These are phyloP conservation scores for Cynopterus sphinx DNA, from an alignment of 2,797 vertebrate species.

Conservation along the genomic window DNA sequence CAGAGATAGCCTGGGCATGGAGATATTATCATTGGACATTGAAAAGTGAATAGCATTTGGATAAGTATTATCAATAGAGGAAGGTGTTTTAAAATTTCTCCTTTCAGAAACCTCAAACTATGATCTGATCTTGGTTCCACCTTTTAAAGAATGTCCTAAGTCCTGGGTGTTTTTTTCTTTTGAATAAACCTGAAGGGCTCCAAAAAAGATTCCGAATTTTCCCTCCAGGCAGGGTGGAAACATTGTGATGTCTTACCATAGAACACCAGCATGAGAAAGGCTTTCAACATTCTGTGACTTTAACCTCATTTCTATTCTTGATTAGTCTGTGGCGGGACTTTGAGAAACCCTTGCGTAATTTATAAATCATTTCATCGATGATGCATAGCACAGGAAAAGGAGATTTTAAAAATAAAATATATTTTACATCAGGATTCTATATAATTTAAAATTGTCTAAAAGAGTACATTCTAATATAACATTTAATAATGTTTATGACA, in stretches of 20 bases:
- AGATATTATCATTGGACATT: background rate
- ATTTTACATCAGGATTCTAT: background rate
- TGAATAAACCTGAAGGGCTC: background rate
- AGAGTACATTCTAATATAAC: background rate
- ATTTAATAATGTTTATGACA: background rate
- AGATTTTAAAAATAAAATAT: background rate
- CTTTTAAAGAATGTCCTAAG: background rate
- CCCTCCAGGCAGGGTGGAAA: background rate
- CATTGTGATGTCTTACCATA: background rate
- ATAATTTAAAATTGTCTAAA: background rate
- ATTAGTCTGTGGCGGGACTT: background rate
- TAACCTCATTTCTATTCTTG: background rate
- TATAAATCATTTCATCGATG: background rate
- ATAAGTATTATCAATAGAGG: background rate
- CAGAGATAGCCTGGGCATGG: background rate
- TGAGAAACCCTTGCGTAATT: background rate
- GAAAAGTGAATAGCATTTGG: slow-evolving; percentile 11
- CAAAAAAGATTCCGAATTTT: background rate
- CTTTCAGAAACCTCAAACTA: slow-evolving; percentile 16
- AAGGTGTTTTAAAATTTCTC: background rate
- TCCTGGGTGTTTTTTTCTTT: background rate
- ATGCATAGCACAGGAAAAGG: background rate
- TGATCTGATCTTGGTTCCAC: background rate
- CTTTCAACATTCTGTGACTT: background rate
- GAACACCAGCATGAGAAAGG: background rate